A percentile compares a stretch with the other conserved stretches of the same genome.
Evolutionary conservation across 2,113 vertebrate species (phyloP).

Genomic region (Cyanoramphus novaezelandiae): DNA sequence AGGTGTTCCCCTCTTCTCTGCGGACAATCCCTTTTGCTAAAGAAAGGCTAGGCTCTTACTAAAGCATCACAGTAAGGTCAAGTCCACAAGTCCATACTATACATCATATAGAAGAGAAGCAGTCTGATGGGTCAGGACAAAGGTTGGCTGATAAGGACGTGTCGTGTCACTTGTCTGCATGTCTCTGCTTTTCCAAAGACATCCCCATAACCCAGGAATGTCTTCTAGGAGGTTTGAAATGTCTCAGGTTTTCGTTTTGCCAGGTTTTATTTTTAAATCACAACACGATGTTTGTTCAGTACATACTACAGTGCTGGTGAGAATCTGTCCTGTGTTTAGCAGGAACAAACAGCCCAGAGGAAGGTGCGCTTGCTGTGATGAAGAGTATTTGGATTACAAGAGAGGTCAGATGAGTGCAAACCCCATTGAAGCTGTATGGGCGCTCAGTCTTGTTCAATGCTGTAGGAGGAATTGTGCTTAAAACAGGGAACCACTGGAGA

Average conservation of each 20-base stretch:
- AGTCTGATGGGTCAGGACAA: not conserved
- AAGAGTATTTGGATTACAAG: constrained; percentile 28
- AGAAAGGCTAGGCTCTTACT: constrained; percentile 46
- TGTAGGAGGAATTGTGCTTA: not conserved
- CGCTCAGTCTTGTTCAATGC: not conserved
- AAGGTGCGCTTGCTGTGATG: constrained; percentile 30
- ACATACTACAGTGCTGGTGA: constrained; percentile 22
- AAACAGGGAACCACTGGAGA: not conserved
- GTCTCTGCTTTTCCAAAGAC: not conserved
- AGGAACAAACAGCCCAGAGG: constrained; percentile 54
- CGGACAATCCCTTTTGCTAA: constrained; percentile 37
- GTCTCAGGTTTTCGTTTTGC: not conserved
- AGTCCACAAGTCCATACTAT: not conserved
- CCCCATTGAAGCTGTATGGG: not conserved
- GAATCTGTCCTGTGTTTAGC: constrained; percentile 46
- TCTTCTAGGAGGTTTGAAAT: constrained; percentile 11
- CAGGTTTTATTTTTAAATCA: constrained; percentile 45
- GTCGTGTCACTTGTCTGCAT: not conserved
- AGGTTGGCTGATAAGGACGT: constrained; percentile 23
- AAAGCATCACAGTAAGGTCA: constrained; percentile 5
- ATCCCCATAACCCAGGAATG: not conserved
- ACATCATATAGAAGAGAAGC: not conserved
- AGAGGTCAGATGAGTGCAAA: constrained; percentile 35
- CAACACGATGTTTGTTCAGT: constrained; percentile 16
- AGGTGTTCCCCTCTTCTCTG: not conserved